A percentile compares a stretch with the other conserved stretches of the same genome.
Conservation (phyloP, 2,113 vertebrate species). For the Tragelaphus strepsiceros region DNA sequence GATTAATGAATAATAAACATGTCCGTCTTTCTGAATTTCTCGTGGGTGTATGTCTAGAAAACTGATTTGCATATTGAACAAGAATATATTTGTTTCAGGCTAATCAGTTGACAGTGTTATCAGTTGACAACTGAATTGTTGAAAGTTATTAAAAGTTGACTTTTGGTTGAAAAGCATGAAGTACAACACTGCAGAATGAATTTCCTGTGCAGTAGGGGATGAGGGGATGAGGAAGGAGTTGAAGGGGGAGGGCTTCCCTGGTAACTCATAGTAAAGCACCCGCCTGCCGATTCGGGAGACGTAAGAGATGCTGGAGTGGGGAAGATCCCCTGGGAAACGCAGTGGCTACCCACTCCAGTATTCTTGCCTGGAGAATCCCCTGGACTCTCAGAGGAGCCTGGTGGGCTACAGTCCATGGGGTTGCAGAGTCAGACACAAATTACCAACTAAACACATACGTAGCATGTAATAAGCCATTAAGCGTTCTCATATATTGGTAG, state of each 20-base stretch:
- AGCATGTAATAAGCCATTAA: neutral
- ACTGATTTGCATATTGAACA: neutral
- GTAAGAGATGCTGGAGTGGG: neutral
- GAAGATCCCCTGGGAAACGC: neutral
- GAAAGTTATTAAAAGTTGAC: neutral
- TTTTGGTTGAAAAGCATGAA: neutral
- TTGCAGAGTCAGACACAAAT: neutral
- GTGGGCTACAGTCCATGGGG: neutral
- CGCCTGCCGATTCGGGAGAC: neutral
- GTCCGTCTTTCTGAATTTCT: neutral
- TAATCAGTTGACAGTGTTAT: neutral
- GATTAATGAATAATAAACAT: constrained; percentile 53
- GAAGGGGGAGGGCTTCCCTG: neutral
- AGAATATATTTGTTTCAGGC: neutral
- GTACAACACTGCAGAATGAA: neutral
- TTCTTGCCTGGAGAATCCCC: neutral
- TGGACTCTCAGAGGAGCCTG: neutral
- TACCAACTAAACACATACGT: neutral
- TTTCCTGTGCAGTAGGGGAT: too few relatives aligned
- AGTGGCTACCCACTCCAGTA: neutral
- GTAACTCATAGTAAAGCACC: neutral
- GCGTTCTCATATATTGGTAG: neutral
- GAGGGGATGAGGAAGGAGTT: neutral
- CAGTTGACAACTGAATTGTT: neutral
- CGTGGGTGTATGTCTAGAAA: neutral